These are phyloP conservation scores for Acrobasis suavella DNA, from an alignment of 2,888 invertebrate species.

Conservation along the genomic window DNA sequence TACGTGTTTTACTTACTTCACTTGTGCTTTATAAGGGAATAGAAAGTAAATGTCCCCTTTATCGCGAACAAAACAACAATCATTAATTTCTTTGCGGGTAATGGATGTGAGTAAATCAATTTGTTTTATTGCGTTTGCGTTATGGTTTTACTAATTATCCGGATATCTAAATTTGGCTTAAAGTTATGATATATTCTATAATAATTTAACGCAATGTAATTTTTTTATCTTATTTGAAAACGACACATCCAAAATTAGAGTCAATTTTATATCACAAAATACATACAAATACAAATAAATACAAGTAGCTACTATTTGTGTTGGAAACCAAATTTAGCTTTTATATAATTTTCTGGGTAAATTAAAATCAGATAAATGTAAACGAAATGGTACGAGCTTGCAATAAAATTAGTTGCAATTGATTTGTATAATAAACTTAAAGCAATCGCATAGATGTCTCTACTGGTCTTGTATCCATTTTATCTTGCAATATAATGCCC, in stretches of 20 bases:
- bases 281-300: too few relatives aligned
- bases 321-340: not conserved
- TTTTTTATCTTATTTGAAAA: too few relatives aligned
- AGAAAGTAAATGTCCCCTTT: slow-evolving; percentile 60
- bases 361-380: not conserved
- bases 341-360: not conserved
- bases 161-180: not conserved
- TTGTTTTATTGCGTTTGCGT: not conserved
- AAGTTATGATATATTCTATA: too few relatives aligned
- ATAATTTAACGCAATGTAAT: too few relatives aligned
- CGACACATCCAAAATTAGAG: too few relatives aligned
- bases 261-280: too few relatives aligned
- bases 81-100: not conserved
- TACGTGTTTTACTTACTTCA: slow-evolving; percentile 52
- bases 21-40: slow-evolving; percentile 48
- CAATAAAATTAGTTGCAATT: slow-evolving; percentile 5
- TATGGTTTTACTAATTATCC: not conserved
- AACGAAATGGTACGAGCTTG: not conserved
- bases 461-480: not conserved
- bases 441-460: not conserved
- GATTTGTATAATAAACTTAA: not conserved
- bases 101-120: not conserved
- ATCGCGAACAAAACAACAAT: not conserved
- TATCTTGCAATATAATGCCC: not conserved
- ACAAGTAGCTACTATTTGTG: not conserved